Evolutionary conservation across 2,113 vertebrate species (phyloP).

Genomic region (Corynorhinus townsendii): DNA sequence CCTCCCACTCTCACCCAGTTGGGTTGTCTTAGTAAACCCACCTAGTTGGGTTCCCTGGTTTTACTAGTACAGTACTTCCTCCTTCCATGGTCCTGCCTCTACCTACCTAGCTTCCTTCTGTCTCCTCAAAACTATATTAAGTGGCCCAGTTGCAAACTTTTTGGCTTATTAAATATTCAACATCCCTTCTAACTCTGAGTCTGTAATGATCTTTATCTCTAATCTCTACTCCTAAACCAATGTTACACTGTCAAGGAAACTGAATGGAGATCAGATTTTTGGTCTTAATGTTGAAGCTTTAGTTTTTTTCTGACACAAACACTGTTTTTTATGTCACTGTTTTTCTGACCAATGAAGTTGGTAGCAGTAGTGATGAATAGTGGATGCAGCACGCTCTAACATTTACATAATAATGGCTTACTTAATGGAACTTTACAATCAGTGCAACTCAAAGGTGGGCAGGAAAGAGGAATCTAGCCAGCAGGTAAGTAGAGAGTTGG

Average conservation of each 20-base stretch:
- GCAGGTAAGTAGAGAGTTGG: not conserved
- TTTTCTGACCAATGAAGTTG: not conserved
- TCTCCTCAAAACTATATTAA: not conserved
- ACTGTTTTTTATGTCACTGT: not conserved
- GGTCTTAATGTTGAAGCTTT: not conserved
- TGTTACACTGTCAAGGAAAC: not conserved
- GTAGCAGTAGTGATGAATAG: not conserved
- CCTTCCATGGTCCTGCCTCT: too few relatives aligned
- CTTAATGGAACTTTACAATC: not conserved
- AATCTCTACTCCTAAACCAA: not conserved
- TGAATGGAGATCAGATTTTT: not conserved
- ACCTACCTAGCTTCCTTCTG: too few relatives aligned
- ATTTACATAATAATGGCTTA: constrained; percentile 32
- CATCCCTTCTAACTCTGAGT: not conserved
- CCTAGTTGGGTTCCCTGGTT: too few relatives aligned
- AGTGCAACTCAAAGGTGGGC: not conserved
- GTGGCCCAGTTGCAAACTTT: not conserved
- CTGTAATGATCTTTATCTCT: not conserved
- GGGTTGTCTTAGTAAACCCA: too few relatives aligned
- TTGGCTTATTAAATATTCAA: not conserved
- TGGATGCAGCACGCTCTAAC: not conserved
- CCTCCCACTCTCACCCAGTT: too few relatives aligned
- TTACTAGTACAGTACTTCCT: too few relatives aligned
- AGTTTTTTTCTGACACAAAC: not conserved
- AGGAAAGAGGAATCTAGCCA: not conserved